These are phyloP conservation scores for Tinea semifulvella DNA, from an alignment of 2,888 invertebrate species.

Conservation along the genomic window DNA sequence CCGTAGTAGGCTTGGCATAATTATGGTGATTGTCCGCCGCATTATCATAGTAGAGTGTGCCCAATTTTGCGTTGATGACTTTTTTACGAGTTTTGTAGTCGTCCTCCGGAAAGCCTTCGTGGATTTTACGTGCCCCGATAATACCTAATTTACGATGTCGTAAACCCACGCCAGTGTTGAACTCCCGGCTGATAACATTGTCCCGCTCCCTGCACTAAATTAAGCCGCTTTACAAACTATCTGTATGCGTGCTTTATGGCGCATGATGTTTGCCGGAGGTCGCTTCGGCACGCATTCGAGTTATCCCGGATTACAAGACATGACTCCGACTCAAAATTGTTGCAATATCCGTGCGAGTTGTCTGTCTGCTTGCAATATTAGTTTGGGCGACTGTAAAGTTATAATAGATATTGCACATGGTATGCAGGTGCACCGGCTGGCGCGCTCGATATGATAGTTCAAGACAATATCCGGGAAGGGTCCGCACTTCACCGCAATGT, in stretches of 20 bases:
- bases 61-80: slow-evolving; percentile 59
- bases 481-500: slow-evolving; percentile 5
- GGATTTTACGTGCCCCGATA: slow-evolving; percentile 18
- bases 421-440: slow-evolving; percentile 3
- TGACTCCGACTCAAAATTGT: neutral
- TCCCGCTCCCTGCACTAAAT: slow-evolving; percentile 21
- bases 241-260: slow-evolving; percentile 18
- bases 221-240: slow-evolving; percentile 20
- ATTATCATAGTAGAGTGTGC: slow-evolving; percentile 56
- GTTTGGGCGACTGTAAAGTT: neutral
- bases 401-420: slow-evolving; percentile 7
- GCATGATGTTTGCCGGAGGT: slow-evolving; percentile 17
- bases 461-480: slow-evolving; percentile 12
- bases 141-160: slow-evolving; percentile 47
- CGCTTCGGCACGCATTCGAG: slow-evolving; percentile 1
- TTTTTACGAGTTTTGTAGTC: slow-evolving; percentile 59
- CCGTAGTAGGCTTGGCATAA: slow-evolving; percentile 24
- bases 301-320: neutral
- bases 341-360: neutral
- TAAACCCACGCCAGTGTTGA: slow-evolving; percentile 30
- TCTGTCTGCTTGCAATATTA: neutral
- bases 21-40: slow-evolving; percentile 45
- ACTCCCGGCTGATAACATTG: slow-evolving; percentile 26
- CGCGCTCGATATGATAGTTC: slow-evolving; percentile 7
- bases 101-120: slow-evolving; percentile 21